Conservation (phyloP, 2,113 vertebrate genomes). For the Embiotoca jacksoni region DNA sequence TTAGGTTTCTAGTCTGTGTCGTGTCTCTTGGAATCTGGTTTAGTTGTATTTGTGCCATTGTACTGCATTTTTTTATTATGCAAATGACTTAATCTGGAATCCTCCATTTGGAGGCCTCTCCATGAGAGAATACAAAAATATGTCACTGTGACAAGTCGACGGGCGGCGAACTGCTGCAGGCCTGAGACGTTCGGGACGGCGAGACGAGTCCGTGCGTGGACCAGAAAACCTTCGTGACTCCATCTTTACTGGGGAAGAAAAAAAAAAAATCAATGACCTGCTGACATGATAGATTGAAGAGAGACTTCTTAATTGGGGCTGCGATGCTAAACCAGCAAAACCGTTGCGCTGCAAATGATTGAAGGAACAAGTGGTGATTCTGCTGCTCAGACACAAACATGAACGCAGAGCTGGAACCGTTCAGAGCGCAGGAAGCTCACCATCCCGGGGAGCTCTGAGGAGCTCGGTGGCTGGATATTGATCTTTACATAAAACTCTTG, state of each 20-base stretch:
- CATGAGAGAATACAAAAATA: background rate
- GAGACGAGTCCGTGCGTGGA: background rate
- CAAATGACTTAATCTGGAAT: background rate
- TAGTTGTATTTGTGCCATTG: no score
- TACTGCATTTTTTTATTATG: background rate
- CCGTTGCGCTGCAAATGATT: constrained; percentile 50
- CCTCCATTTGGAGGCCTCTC: background rate
- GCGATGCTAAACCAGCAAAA: constrained; percentile 64
- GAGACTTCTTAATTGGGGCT: constrained; percentile 52
- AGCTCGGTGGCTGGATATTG: no score
- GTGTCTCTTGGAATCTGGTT: no score
- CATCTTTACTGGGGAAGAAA: constrained; percentile 8
- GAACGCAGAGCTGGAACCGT: no score
- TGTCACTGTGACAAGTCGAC: background rate
- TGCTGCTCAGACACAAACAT: background rate
- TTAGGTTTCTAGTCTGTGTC: no score
- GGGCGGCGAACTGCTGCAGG: background rate
- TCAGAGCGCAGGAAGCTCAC: no score
- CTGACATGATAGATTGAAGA: constrained; percentile 61
- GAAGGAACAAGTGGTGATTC: constrained; percentile 27
- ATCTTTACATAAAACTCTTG: no score
- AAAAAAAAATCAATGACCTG: constrained; percentile 61
- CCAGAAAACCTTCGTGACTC: no score
- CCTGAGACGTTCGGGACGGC: background rate
- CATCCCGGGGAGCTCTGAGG: no score